Evolutionary conservation across 2,113 vertebrate species (phyloP).

Genomic region (Phalacrocorax carbo): DNA sequence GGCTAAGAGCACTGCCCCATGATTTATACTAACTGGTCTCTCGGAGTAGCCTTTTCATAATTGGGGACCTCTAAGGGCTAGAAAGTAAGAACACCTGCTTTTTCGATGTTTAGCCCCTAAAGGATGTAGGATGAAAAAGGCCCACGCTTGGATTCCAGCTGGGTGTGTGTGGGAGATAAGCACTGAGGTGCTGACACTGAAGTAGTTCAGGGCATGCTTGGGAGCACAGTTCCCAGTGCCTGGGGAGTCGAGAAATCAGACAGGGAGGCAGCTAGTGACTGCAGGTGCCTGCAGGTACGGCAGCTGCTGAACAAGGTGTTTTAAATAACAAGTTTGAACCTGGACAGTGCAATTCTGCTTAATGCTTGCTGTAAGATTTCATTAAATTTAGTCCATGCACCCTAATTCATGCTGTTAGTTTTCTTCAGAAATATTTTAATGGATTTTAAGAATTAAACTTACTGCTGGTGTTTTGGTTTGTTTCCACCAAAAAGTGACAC

Average conservation of each 20-base stretch:
- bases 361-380: background rate
- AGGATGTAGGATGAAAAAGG: background rate
- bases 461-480: background rate
- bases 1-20: background rate
- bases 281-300: background rate
- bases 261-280: background rate
- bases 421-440: background rate
- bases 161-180: background rate
- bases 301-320: background rate
- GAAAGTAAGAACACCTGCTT: background rate
- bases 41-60: background rate
- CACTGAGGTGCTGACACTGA: background rate
- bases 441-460: background rate
- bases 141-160: background rate
- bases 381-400: background rate
- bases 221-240: background rate
- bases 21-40: background rate
- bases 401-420: background rate
- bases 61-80: background rate
- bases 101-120: background rate
- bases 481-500: background rate
- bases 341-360: background rate
- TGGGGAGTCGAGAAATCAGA: background rate
- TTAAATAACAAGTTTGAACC: background rate
- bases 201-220: background rate